Conservation (phyloP, 2,113 vertebrate species). For the Myiopsitta monachus region DNA sequence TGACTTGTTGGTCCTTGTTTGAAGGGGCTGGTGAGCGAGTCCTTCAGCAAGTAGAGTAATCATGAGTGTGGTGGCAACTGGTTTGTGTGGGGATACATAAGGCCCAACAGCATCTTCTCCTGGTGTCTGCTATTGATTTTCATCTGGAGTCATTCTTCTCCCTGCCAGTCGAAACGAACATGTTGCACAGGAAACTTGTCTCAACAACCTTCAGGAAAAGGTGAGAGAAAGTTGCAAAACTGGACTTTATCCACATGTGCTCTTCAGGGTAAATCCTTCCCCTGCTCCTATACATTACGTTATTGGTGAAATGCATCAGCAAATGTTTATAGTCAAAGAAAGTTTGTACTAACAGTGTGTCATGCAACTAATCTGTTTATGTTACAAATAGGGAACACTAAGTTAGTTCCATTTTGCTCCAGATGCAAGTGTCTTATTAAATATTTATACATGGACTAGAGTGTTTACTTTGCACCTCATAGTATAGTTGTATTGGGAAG, state of each 20-base stretch:
- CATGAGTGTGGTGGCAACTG: neutral
- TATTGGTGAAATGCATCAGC: constrained; percentile 40
- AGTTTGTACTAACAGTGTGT: constrained; percentile 73
- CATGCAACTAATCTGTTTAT: constrained; percentile 69
- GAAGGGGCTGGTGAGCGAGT: neutral
- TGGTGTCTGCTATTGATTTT: neutral
- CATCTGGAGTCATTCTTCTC: neutral
- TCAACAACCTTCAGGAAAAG: neutral
- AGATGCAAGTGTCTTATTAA: constrained; percentile 70
- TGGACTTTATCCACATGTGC: neutral
- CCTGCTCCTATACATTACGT: constrained; percentile 55
- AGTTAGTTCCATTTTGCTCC: constrained; percentile 47
- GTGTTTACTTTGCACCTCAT: constrained; percentile 70
- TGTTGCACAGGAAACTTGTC: neutral
- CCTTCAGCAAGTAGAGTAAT: neutral
- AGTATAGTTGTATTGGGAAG: constrained; percentile 55
- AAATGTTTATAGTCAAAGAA: constrained; percentile 71
- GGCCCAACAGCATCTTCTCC: neutral
- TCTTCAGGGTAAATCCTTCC: neutral
- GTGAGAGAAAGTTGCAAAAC: neutral
- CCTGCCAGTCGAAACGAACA: neutral
- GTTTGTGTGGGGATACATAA: neutral
- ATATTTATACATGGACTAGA: constrained; percentile 76
- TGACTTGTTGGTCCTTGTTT: neutral
- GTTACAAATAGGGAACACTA: constrained; percentile 45